These are phyloP conservation scores for Hemaris fuciformis DNA, from an alignment of 2,888 invertebrate genomes.

Conservation along the genomic window DNA sequence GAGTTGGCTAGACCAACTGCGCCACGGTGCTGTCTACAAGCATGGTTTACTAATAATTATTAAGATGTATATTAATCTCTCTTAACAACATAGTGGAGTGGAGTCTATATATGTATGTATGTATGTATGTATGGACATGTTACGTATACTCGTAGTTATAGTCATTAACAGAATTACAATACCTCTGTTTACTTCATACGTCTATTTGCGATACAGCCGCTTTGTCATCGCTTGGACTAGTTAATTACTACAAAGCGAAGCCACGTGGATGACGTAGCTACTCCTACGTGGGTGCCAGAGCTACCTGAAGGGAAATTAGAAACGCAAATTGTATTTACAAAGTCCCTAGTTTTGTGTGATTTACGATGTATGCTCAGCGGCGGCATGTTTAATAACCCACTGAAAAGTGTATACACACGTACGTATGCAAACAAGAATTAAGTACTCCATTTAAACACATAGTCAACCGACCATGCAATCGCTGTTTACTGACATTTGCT, in stretches of 20 bases:
- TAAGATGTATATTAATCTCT: no score
- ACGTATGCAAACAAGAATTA: conserved; percentile 47
- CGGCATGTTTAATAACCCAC: conserved; percentile 66
- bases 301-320: conserved; percentile 53
- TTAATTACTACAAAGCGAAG: background rate
- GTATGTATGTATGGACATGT: no score
- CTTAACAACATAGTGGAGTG: no score
- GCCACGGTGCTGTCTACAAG: no score
- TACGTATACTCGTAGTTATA: no score
- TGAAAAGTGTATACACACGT: conserved; percentile 46
- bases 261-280: background rate
- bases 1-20: no score
- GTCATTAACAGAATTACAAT: background rate
- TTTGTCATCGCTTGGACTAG: background rate
- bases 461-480: background rate
- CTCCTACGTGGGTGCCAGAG: background rate
- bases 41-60: no score
- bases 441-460: conserved; percentile 18
- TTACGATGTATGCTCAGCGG: conserved; percentile 66
- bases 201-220: background rate
- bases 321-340: conserved; percentile 65
- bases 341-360: conserved; percentile 67
- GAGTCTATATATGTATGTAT: no score
- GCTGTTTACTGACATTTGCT: background rate
- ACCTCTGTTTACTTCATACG: background rate